phyloP scores from a whole-genome alignment of 2,888 invertebrate species.

The Dicyrtoma fusca region DNA sequence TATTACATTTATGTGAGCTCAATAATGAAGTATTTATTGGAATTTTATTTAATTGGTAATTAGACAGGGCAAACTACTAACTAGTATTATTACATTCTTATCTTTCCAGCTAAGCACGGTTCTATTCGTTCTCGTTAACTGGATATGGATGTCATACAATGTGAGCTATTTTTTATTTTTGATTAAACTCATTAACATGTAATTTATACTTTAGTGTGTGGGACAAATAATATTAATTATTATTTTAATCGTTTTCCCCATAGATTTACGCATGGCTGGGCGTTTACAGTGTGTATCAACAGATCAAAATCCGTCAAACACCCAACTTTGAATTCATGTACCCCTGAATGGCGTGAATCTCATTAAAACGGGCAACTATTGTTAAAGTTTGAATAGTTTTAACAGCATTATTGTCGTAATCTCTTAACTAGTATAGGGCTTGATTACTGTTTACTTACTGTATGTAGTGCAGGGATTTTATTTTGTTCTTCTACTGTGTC shows the following conservation, averaged over 20 bases:
- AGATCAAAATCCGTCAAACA: conserved; percentile 78
- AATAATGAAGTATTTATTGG: not conserved
- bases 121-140: conserved; percentile 74
- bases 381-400: too few species aligned
- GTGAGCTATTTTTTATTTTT: conserved; percentile 62
- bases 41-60: too few species aligned
- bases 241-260: conserved; percentile 62
- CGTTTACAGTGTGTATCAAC: conserved; percentile 81
- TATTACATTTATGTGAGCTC: conserved; percentile 91
- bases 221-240: too few species aligned
- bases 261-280: conserved; percentile 87
- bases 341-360: conserved; percentile 26
- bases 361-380: too few species aligned
- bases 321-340: conserved; percentile 80
- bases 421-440: too few species aligned
- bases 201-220: too few species aligned
- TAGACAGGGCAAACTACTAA: not conserved
- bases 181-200: too few species aligned
- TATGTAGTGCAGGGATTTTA: too few species aligned
- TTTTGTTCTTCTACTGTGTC: too few species aligned
- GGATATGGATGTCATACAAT: conserved; percentile 84
- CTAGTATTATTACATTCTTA: not conserved
- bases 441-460: too few species aligned
- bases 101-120: conserved; percentile 75
- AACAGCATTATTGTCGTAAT: too few species aligned